These are phyloP conservation scores for Sprattus sprattus DNA, from an alignment of 2,113 vertebrate genomes.

Conservation along the genomic window DNA sequence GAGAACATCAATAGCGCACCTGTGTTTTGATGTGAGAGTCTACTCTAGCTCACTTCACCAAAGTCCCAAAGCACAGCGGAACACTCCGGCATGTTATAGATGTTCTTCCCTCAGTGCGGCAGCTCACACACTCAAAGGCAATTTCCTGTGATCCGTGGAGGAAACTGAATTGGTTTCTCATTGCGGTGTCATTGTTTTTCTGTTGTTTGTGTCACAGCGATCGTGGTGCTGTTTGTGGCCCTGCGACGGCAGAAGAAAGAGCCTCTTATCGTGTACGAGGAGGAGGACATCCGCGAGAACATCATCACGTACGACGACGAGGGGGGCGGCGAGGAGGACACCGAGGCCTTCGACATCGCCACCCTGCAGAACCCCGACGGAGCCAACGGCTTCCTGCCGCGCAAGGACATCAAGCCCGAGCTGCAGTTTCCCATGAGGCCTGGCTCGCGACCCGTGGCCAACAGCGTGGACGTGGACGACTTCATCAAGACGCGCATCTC, in stretches of 20 bases:
- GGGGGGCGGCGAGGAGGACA: constrained; percentile 96
- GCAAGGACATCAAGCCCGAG: constrained; percentile 97
- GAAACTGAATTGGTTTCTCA: neutral
- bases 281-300: constrained; percentile 96
- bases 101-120: neutral
- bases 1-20: neutral
- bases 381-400: constrained; percentile 92
- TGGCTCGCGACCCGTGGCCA: constrained; percentile 80
- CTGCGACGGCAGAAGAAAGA: constrained; percentile 95
- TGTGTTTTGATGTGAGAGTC: neutral
- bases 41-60: neutral
- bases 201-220: constrained; percentile 63
- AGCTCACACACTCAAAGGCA: neutral
- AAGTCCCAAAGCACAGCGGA: neutral
- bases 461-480: constrained; percentile 93
- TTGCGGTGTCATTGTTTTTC: neutral
- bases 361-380: constrained; percentile 96
- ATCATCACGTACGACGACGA: constrained; percentile 98
- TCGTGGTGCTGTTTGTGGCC: constrained; percentile 94
- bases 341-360: constrained; percentile 95
- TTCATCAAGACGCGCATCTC: constrained; percentile 95
- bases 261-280: constrained; percentile 92
- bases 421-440: constrained; percentile 85
- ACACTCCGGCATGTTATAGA: neutral
- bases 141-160: neutral